Evolutionary conservation across 2,797 vertebrate genomes (phyloP).

Genomic region (Coregonus sp.): DNA sequence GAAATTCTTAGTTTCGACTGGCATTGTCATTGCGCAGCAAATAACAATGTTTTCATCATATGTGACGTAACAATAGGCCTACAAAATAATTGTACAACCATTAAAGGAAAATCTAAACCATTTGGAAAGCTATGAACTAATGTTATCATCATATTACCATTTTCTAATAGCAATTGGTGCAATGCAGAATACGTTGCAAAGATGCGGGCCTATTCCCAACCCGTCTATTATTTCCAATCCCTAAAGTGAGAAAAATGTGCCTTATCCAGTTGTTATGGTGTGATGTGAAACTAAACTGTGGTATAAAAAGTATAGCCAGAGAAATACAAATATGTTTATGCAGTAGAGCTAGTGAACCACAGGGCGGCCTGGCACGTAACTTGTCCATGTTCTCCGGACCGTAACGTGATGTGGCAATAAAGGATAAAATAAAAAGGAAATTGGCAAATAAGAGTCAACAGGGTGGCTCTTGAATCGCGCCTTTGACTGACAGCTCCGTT

Average conservation of each 20-base stretch:
- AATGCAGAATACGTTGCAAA: background rate
- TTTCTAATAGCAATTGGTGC: background rate
- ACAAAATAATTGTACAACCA: background rate
- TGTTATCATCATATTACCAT: background rate
- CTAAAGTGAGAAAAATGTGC: background rate
- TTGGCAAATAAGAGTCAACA: constrained; percentile 12
- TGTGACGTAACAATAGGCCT: background rate
- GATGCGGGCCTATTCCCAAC: background rate
- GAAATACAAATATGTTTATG: constrained; percentile 47
- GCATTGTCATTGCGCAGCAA: background rate
- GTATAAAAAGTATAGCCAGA: no score
- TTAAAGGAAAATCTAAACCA: no score
- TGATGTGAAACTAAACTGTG: constrained; percentile 18
- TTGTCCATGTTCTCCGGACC: constrained; percentile 59
- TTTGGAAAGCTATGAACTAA: background rate
- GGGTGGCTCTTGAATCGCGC: constrained; percentile 22
- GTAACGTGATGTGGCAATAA: constrained; percentile 43
- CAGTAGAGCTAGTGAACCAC: constrained; percentile 56
- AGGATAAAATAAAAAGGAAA: constrained; percentile 29
- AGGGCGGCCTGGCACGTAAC: constrained; percentile 54
- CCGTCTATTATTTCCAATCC: background rate
- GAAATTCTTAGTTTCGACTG: background rate
- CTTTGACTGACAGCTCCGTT: constrained; percentile 31
- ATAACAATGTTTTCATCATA: background rate
- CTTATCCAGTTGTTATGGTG: background rate